A percentile compares a stretch with the other conserved stretches of the same genome.
These are phyloP conservation scores for Tetramorium simillimum DNA, from an alignment of 1,140 invertebrate species.

Conservation along the genomic window DNA sequence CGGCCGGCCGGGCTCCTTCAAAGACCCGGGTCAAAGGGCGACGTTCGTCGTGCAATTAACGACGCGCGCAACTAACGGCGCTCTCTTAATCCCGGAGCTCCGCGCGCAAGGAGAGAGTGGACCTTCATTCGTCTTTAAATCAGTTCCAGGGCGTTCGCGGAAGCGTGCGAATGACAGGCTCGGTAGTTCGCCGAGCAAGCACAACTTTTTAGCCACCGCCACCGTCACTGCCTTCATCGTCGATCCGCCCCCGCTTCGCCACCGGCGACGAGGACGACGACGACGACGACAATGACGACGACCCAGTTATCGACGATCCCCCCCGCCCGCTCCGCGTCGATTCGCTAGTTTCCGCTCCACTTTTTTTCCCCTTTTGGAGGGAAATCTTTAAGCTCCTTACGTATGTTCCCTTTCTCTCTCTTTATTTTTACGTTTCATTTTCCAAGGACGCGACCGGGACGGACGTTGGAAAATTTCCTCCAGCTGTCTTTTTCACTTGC, in stretches of 20 bases:
- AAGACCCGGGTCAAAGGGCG: slow-evolving; percentile 30
- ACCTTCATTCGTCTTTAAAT: slow-evolving; percentile 73
- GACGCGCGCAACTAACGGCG: not conserved
- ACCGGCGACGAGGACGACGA: not conserved
- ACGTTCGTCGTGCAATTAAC: slow-evolving; percentile 49
- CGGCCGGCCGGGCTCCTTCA: not conserved
- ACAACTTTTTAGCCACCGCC: slow-evolving; percentile 52
- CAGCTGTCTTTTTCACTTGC: not conserved
- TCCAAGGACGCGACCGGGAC: slow-evolving; percentile 26
- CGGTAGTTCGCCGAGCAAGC: slow-evolving; percentile 65
- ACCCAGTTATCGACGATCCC: slow-evolving; percentile 30
- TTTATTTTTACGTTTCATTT: slow-evolving; percentile 64
- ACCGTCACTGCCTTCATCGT: not conserved
- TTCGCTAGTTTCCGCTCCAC: slow-evolving; percentile 37
- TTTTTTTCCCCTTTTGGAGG: slow-evolving; percentile 15
- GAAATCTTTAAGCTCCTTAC: not conserved
- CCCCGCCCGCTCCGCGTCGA: not conserved
- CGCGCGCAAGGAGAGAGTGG: slow-evolving; percentile 52
- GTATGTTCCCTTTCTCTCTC: not conserved
- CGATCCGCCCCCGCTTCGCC: not conserved
- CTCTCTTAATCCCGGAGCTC: slow-evolving; percentile 39
- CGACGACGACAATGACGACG: not conserved
- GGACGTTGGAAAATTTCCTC: slow-evolving; percentile 35
- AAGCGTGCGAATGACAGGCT: slow-evolving; percentile 66
- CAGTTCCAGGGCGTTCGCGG: slow-evolving; percentile 59